phyloP scores from a whole-genome alignment of 2,797 vertebrate species.

The Phataginus tetradactyla region DNA sequence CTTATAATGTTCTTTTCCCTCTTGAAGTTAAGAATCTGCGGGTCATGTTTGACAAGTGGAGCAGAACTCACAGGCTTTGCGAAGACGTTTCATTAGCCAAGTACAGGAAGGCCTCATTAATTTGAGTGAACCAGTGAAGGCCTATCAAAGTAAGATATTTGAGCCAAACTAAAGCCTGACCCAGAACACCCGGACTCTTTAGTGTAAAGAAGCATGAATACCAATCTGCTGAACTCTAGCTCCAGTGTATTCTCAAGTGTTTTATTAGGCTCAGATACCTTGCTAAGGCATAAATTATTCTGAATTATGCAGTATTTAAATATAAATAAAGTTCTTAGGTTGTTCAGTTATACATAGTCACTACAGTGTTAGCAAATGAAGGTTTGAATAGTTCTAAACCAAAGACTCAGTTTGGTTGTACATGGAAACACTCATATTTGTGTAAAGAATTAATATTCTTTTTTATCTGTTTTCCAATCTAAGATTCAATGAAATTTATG shows the following conservation, averaged over 20 bases:
- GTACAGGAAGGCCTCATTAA: slow-evolving; percentile 19
- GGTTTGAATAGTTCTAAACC: not conserved
- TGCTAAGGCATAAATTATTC: not conserved
- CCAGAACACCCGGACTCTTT: not conserved
- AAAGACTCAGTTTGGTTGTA: not conserved
- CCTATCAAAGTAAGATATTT: not conserved
- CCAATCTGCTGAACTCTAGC: not conserved
- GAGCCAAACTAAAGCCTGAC: slow-evolving; percentile 3
- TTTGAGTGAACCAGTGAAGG: not conserved
- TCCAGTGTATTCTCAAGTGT: not conserved
- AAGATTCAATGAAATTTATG: not conserved
- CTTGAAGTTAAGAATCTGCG: not conserved
- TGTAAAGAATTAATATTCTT: not conserved
- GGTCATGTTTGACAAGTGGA: slow-evolving; percentile 66
- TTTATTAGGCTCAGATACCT: not conserved
- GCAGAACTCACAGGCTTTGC: slow-evolving; percentile 42
- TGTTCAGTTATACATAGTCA: not conserved
- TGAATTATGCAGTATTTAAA: not conserved
- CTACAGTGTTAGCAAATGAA: not conserved
- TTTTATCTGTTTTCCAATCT: not conserved
- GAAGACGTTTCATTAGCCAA: slow-evolving; percentile 43
- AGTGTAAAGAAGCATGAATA: not conserved
- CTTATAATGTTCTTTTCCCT: not conserved
- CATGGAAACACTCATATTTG: not conserved
- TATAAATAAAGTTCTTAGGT: not conserved